Percentiles rank a stretch among this genome's conserved stretches.
Conservation (phyloP, 2,888 invertebrate genomes). For the Andrena bicolor region DNA sequence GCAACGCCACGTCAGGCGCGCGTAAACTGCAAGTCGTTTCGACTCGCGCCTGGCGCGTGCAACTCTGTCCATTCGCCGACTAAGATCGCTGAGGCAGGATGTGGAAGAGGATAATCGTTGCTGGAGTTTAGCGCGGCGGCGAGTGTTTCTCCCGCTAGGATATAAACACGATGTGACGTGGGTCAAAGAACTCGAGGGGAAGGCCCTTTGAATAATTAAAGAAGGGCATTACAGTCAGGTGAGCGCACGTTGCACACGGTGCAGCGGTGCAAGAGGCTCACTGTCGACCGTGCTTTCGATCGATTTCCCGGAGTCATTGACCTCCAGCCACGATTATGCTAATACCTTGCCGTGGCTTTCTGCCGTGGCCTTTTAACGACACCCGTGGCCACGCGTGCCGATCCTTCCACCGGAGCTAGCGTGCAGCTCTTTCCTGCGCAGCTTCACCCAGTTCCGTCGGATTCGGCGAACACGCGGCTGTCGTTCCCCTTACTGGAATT, state of each 20-base stretch:
- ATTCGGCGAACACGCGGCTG: too few relatives aligned
- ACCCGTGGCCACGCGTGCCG: not conserved
- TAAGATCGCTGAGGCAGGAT: not conserved
- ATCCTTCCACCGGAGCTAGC: too few relatives aligned
- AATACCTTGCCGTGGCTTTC: slow-evolving; percentile 55
- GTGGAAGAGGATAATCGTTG: too few relatives aligned
- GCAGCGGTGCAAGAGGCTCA: slow-evolving; percentile 60
- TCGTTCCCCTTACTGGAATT: too few relatives aligned
- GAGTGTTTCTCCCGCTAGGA: not conserved
- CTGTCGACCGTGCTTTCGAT: slow-evolving; percentile 67
- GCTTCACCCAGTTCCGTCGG: not conserved
- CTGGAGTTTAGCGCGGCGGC: not conserved
- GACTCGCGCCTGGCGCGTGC: not conserved
- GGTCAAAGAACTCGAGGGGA: slow-evolving; percentile 34
- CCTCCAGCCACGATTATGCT: slow-evolving; percentile 70
- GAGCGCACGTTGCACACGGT: slow-evolving; percentile 34
- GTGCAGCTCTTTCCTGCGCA: too few relatives aligned
- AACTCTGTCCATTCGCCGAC: not conserved
- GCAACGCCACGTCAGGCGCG: slow-evolving; percentile 19
- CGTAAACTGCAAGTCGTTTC: not conserved
- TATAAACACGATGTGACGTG: not conserved
- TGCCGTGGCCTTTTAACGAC: slow-evolving; percentile 43
- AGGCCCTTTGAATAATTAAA: slow-evolving; percentile 51
- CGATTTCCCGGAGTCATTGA: slow-evolving; percentile 75
- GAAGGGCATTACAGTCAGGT: slow-evolving; percentile 56